Base-by-base conservation (phyloP, 2,888 invertebrate genomes). In the Cephus rjabovi region DNA sequence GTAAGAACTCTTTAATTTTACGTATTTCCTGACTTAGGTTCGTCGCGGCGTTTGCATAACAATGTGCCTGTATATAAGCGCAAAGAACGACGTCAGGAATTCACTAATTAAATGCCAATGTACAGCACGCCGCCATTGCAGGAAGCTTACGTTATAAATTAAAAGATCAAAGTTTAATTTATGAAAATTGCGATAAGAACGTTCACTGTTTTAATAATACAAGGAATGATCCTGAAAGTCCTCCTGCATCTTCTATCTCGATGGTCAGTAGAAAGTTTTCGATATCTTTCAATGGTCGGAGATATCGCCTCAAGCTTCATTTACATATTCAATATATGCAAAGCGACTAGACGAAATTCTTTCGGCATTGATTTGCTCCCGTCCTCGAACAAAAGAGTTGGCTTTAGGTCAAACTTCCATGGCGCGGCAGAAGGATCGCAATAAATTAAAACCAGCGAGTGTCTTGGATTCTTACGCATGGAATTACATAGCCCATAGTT, bases 311-410 rank as follows among this genome's bases (percentile, higher is more conserved):
- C 82, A 81, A 83, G 83, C 81, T 34, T 68, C 82, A 85, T 9
- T 87, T 88, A 87, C 87, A 88, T 87, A 88, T 88, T 86, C 88
- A 88, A 83, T 80, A 83, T 83, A 87, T 88, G 88, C 87, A 87
- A 87, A 88, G 83, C 85, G 82, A 71, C 77, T 79, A 70, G 78
- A 81, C 78, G 78, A 84, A 85, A 80, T 84, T 85, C 80, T 83
- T 81, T 80, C 82, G 81, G 86, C 84, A 86, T 87, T 86, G 85
- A 87, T 86, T 86, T 83, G 83, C 83, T 83, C 83, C 84, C 84
- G 81, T 76, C 76, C 69, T 77, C 76, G 84, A 85, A 86, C 85
- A 86, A 86, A 87, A 86, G 83, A 86, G 80, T 83, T 84, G 86
- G 85, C 84, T 86, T 85, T 86, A 78, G 86, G 86, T 87, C 85